These are phyloP conservation scores for Chaetophractus vellerosus DNA, from an alignment of 2,797 vertebrate genomes.

Conservation along the genomic window DNA sequence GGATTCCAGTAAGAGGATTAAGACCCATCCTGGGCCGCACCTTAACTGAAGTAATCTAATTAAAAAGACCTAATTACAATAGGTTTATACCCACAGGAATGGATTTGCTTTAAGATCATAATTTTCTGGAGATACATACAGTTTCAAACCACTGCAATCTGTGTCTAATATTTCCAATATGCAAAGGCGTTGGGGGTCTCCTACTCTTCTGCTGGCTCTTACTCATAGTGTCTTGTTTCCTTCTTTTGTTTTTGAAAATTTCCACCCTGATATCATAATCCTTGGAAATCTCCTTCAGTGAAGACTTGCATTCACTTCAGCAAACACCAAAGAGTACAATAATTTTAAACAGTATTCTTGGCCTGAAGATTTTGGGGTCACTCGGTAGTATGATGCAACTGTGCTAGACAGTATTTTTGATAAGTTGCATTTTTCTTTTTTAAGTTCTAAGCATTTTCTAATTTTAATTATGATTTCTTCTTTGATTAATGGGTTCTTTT, in stretches of 20 bases:
- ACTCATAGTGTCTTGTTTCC: not conserved
- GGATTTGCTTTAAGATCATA: no score
- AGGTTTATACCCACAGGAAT: no score
- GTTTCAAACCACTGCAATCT: not conserved
- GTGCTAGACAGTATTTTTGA: not conserved
- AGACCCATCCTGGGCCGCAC: no score
- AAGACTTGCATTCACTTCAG: slow-evolving; percentile 14
- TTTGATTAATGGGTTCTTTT: not conserved
- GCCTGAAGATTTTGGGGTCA: not conserved
- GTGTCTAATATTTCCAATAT: not conserved
- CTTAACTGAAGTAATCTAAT: no score
- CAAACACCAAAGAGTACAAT: not conserved
- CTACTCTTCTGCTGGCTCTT: not conserved
- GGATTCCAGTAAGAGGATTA: no score
- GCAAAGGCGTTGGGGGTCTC: not conserved
- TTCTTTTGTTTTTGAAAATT: slow-evolving; percentile 47
- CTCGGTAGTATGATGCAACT: not conserved
- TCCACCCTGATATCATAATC: not conserved
- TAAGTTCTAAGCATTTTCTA: slow-evolving; percentile 25
- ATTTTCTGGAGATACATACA: no score
- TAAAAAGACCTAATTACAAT: no score
- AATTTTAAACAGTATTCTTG: not conserved
- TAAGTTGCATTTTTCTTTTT: not conserved
- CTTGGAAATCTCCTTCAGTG: not conserved
- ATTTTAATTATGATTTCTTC: slow-evolving; percentile 45